Base-by-base conservation (phyloP, 2,888 invertebrate genomes). In the Cerceris ruficornis region DNA sequence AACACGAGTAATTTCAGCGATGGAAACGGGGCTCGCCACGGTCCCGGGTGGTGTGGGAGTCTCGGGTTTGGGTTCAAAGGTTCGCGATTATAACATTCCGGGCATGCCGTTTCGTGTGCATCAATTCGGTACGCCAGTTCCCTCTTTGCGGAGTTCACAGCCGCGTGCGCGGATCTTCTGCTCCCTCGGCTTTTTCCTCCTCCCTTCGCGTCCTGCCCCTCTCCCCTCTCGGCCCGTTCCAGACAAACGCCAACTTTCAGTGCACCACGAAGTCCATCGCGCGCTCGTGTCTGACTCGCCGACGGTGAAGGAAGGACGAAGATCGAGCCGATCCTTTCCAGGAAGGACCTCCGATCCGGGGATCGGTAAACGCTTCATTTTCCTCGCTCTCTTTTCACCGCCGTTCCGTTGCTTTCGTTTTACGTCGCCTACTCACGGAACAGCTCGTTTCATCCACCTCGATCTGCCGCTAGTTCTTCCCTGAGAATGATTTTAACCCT, bases 71-170 rank as follows among this genome's bases (percentile, higher is more conserved):
- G 88, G 91, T 91, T 91, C 91, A 91, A 91, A 91, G 91, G 91
- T 91, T 91, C 86, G 89, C 91, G 91, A 91, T 91, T 91, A 91
- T 91, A 91, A 91, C 90, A 91, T 91, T 91, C 91, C 91, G 91
- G 90, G 90, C 89, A 90, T 90, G 90, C 91, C 88, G 90, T 91
- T 91, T 91, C 91, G 91, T 91, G 91, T 91, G 91, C 91, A 91
- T 91, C 91, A 91, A 91, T 91, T 91, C 91, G 91, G 91, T 91
- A 91, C 90, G 91, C 91, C 91, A 91, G 89, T 91, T 90, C 87
- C 87, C 90, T 89, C 88, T 90, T 89, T 90, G 87, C 88, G 86
- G 87, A 86, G 86, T 86, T 83, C 83, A 79, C 76, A 83, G 86
- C 86, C 86, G 85, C 81, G 80, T 66, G 83, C 81, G 81, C 71